Conservation (phyloP, 1,140 invertebrate species). For the Drosophila kohkoa region DNA sequence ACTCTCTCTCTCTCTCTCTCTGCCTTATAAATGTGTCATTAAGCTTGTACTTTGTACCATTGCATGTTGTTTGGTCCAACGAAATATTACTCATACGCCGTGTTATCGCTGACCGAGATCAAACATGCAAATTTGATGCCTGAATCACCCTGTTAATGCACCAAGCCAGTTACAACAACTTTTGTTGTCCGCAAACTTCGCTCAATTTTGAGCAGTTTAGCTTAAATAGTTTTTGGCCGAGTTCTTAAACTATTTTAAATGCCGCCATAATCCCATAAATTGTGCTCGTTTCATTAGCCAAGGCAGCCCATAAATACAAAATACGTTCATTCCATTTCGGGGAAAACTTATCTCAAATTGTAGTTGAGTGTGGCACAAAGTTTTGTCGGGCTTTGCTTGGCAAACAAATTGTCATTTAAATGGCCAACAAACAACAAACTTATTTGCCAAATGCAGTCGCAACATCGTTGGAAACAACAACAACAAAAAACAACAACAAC, state of each 20-base stretch:
- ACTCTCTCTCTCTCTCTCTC: background rate
- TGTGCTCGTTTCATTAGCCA: background rate
- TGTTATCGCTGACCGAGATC: conserved; percentile 14
- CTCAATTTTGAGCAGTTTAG: background rate
- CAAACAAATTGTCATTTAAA: conserved; percentile 39
- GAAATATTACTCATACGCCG: conserved; percentile 42
- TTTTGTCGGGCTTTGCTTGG: background rate
- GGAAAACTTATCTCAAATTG: background rate
- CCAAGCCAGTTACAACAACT: background rate
- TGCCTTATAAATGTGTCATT: conserved; percentile 12
- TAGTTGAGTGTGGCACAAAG: background rate
- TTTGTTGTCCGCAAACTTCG: background rate
- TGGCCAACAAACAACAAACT: conserved; percentile 36
- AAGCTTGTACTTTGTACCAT: conserved; percentile 15
- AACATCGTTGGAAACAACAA: background rate
- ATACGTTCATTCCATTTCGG: background rate
- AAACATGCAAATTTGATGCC: background rate
- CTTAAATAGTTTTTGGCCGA: background rate
- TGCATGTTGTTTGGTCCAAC: conserved; percentile 3
- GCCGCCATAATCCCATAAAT: background rate
- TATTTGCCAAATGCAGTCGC: conserved; percentile 54
- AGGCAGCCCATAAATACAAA: background rate
- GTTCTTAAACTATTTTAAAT: background rate
- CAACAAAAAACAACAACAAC: conserved; percentile 11
- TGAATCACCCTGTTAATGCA: conserved; percentile 7